Conservation (phyloP, 2,797 vertebrate genomes). For the Dallia pectoralis region DNA sequence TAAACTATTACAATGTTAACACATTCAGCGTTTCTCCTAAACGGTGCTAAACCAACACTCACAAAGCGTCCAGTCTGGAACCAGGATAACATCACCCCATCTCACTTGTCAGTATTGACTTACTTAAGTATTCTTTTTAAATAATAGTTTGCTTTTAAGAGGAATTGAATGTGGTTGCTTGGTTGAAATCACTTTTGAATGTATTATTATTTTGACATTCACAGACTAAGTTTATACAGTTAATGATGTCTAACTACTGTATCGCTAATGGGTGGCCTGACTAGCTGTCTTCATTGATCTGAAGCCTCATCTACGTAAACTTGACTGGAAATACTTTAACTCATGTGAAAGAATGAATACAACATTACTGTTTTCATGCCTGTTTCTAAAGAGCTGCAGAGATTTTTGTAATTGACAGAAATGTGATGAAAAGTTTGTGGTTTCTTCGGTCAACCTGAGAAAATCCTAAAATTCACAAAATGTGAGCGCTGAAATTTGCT, state of each 20-base stretch:
- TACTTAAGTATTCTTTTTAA: not conserved
- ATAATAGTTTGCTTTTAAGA: not conserved
- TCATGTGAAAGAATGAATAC: no score
- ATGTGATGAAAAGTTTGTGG: not conserved
- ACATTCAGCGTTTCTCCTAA: not conserved
- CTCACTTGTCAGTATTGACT: not conserved
- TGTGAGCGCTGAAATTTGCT: no score
- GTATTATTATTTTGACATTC: not conserved
- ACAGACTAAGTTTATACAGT: not conserved
- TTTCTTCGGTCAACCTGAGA: constrained; percentile 2
- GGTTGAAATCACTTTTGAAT: not conserved
- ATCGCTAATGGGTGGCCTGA: not conserved
- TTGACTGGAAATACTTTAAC: no score
- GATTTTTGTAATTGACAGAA: not conserved
- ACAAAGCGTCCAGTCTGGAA: not conserved
- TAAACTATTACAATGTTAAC: not conserved
- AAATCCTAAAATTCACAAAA: not conserved
- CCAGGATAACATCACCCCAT: not conserved
- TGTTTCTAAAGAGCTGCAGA: not conserved
- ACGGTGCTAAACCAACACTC: not conserved
- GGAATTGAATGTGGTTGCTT: not conserved
- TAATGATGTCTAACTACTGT: not conserved
- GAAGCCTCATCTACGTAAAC: no score
- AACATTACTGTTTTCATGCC: not conserved
- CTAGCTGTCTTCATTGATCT: no score